These are phyloP conservation scores for Plestiodon gilberti DNA, from an alignment of 2,113 vertebrate species.

Conservation along the genomic window DNA sequence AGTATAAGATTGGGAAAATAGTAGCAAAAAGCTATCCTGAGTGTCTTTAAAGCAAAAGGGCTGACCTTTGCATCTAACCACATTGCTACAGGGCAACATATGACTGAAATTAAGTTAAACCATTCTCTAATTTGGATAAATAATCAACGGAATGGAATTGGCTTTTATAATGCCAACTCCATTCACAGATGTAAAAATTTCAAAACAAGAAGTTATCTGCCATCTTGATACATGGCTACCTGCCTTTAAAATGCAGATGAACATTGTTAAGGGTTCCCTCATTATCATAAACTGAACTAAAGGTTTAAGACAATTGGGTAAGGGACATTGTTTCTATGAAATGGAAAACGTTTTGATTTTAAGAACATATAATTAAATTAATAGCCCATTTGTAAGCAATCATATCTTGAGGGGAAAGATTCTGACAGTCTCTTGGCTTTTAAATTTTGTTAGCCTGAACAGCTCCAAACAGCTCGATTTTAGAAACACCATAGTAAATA, in stretches of 20 bases:
- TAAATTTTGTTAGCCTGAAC: conserved; percentile 19
- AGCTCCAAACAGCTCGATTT: background rate
- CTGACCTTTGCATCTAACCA: conserved; percentile 46
- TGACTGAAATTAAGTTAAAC: conserved; percentile 64
- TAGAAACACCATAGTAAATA: conserved; percentile 19
- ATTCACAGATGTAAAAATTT: conserved; percentile 62
- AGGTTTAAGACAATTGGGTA: conserved; percentile 32
- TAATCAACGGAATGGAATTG: conserved; percentile 57
- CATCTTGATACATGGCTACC: conserved; percentile 24
- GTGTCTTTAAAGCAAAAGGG: conserved; percentile 33
- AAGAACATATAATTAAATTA: conserved; percentile 59
- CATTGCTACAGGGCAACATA: conserved; percentile 42
- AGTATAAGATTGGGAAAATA: conserved; percentile 52
- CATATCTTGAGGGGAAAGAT: conserved; percentile 28
- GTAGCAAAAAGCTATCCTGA: conserved; percentile 37
- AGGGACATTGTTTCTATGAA: conserved; percentile 58
- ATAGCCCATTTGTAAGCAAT: conserved; percentile 43
- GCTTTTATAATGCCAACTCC: conserved; percentile 55
- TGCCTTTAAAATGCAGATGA: conserved; percentile 38
- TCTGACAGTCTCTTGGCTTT: conserved; percentile 42
- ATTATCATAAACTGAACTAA: conserved; percentile 43
- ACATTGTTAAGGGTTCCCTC: background rate
- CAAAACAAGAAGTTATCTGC: conserved; percentile 53
- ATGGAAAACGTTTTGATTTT: conserved; percentile 60
- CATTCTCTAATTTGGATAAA: conserved; percentile 66